These are phyloP conservation scores for Actinostola sp. DNA, from an alignment of 92 coral and sea anemone species.

Conservation along the genomic window DNA sequence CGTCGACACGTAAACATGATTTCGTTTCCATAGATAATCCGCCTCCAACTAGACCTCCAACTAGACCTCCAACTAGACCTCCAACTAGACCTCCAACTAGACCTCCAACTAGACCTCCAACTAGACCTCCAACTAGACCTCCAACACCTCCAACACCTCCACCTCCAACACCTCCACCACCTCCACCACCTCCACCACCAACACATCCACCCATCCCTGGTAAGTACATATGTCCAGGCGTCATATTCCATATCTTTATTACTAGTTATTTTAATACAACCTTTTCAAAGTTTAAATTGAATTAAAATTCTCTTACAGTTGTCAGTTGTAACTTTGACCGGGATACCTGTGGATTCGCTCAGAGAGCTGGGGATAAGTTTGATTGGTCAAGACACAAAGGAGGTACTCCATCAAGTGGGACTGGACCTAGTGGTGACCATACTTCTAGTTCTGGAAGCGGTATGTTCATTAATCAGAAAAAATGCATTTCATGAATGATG, in stretches of 20 bases:
- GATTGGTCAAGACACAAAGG: slow-evolving; percentile 39
- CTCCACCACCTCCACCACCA: not conserved
- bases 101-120: not conserved
- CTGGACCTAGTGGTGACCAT: slow-evolving; percentile 52
- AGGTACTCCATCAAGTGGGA: slow-evolving; percentile 22
- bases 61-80: not conserved
- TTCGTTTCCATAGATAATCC: too few relatives aligned
- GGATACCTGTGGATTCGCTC: slow-evolving; percentile 43
- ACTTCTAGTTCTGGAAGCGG: slow-evolving; percentile 36
- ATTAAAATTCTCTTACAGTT: not conserved
- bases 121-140: not conserved
- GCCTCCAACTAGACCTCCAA: not conserved
- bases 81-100: not conserved
- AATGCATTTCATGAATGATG: not conserved
- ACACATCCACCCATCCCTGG: not conserved
- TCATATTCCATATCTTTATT: not conserved
- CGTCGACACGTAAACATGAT: too few relatives aligned
- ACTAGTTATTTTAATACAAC: not conserved
- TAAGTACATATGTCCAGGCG: not conserved
- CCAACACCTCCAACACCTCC: not conserved
- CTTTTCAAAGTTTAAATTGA: not conserved
- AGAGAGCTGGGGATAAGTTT: slow-evolving; percentile 39
- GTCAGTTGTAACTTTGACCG: slow-evolving; percentile 34
- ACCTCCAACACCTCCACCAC: not conserved
- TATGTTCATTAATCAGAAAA: not conserved